Base-by-base conservation (phyloP, 2,888 invertebrate genomes). In the Eupithecia exiguata region DNA sequence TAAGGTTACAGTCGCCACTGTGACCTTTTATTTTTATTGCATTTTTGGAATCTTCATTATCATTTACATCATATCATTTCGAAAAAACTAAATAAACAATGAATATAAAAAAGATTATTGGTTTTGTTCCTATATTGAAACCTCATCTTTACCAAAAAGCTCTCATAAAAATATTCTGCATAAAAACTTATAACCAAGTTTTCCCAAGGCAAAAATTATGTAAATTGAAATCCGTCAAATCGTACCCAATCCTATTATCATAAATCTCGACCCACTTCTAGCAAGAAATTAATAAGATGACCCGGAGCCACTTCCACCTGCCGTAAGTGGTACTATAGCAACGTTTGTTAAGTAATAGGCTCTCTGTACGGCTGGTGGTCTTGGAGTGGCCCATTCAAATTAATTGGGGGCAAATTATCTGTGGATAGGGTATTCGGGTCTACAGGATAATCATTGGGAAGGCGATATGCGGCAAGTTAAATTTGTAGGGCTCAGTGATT, bases 251-350 rank as follows among this genome's bases (percentile, higher is more conserved):
- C 65, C 77, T 71, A 77, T 76, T 76, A 79, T 58, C 74, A 77
- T 78, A 66, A 74, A 68, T 79, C 74, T 69, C 72, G 72, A 72
- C 75, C 77, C 78, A 81, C 79, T 80, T 80, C 77, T 77, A 74
- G 63, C 72, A 77, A 80, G 79, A 82, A 81, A 82, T 78, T 80
- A 79, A 78, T 81, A 78, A 80, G 79, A 79, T 81, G 82, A 81
- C 80, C 82, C 77, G 70, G 21, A 71, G 68, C 78, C 77, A 74
- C 75, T 76, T 77, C 38, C 71, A 70, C 68, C 70, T 76, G 75
- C 74, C 70, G 76, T 78, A 69, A 79, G 78, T 75, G 72, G 71
- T 75, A 77, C 80, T 80, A 78, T 73, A 70, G 77, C 49, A 58
- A 49, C 69, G 69, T 71, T 71, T 71, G 74, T 71, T 74, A 69